These are phyloP conservation scores for Ictidomys tridecemlineatus DNA, from an alignment of 2,113 vertebrate genomes.

Conservation along the genomic window DNA sequence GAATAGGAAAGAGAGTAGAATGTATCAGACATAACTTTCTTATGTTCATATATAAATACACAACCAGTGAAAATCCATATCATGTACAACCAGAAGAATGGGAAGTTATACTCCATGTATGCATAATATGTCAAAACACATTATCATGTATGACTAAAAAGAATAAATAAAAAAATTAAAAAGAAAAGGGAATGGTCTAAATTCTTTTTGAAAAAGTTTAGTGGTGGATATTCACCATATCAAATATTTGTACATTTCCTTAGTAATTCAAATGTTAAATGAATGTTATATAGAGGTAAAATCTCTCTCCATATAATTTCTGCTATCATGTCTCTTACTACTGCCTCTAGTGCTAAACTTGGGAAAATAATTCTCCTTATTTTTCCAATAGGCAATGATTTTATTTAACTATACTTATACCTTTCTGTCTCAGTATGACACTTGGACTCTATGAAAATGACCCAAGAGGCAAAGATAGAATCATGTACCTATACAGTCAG, in stretches of 20 bases:
- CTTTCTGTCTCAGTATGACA: background rate
- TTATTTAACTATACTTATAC: slow-evolving; percentile 47
- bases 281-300: background rate
- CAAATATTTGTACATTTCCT: background rate
- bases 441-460: slow-evolving; percentile 35
- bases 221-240: background rate
- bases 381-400: background rate
- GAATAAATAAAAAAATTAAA: too few relatives aligned
- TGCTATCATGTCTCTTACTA: background rate
- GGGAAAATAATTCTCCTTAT: background rate
- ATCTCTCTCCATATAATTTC: background rate
- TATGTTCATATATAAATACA: too few relatives aligned
- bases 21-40: too few relatives aligned
- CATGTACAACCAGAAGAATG: too few relatives aligned
- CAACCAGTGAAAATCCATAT: too few relatives aligned
- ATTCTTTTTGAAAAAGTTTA: background rate
- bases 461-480: slow-evolving; percentile 25
- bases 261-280: slow-evolving; percentile 29
- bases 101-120: too few relatives aligned
- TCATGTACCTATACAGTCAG: background rate
- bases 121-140: too few relatives aligned
- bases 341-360: background rate
- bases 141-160: too few relatives aligned
- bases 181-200: background rate
- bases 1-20: too few relatives aligned